phyloP scores from a whole-genome alignment of 2,888 invertebrate genomes.

The Ypsolopha scabrella region DNA sequence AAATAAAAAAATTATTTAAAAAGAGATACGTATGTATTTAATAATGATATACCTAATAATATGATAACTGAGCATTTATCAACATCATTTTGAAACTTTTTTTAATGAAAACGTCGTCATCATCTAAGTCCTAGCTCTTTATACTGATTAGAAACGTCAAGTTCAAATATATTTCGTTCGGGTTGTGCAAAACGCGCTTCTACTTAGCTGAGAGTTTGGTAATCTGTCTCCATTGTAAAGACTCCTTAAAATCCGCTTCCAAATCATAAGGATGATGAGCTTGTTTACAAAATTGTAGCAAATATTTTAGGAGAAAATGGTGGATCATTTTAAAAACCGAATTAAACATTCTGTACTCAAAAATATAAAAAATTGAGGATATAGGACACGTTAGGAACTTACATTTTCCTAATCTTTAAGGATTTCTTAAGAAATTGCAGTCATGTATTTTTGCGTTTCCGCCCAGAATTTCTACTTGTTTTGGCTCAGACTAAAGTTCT shows the following conservation, averaged over 20 bases:
- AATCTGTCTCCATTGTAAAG: constrained; percentile 39
- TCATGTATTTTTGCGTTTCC: too few species aligned
- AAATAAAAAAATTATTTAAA: too few species aligned
- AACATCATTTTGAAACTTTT: too few species aligned
- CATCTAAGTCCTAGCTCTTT: too few species aligned
- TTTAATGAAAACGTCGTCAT: too few species aligned
- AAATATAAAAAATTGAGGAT: neutral
- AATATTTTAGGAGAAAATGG: neutral
- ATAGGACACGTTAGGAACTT: neutral
- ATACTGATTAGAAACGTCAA: neutral
- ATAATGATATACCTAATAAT: too few species aligned
- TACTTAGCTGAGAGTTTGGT: constrained; percentile 50
- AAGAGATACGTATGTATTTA: too few species aligned
- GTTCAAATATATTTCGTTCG: constrained; percentile 11
- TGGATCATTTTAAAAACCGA: neutral
- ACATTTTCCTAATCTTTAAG: too few species aligned
- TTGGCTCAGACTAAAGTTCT: too few species aligned
- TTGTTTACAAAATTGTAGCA: neutral
- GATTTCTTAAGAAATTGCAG: too few species aligned
- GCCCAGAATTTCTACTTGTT: too few species aligned
- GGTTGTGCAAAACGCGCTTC: constrained; percentile 22
- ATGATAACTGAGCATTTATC: too few species aligned
- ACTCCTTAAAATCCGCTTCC: neutral
- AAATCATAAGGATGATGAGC: neutral
- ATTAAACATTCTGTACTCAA: neutral